Percentiles rank a stretch among this genome's conserved stretches.
These are phyloP conservation scores for Prosopocoilus inquinatus DNA, from an alignment of 2,888 invertebrate genomes.

Conservation along the genomic window DNA sequence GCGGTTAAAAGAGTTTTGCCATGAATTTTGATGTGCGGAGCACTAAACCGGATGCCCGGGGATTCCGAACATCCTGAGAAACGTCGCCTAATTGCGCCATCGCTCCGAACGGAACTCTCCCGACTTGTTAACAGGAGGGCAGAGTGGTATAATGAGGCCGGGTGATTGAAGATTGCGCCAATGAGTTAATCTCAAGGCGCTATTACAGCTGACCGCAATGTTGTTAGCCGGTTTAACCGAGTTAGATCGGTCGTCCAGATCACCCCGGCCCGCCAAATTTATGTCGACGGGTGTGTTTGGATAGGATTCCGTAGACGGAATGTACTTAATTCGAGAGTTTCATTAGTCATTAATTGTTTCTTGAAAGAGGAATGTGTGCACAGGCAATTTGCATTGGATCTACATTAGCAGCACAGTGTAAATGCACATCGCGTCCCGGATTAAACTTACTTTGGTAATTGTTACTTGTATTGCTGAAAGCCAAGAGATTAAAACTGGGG, in stretches of 20 bases:
- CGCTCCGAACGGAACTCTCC: constrained; percentile 16
- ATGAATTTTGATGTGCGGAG: too few relatives aligned
- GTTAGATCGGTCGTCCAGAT: constrained; percentile 21
- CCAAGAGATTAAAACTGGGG: too few relatives aligned
- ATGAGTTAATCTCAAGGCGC: constrained; percentile 33
- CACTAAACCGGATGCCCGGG: too few relatives aligned
- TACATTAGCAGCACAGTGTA: too few relatives aligned
- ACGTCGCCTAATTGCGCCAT: too few relatives aligned
- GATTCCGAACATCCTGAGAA: too few relatives aligned
- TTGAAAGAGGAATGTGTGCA: background rate
- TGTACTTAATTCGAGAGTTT: background rate
- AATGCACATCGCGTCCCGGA: too few relatives aligned
- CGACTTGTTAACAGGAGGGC: constrained; percentile 30
- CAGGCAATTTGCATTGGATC: too few relatives aligned
- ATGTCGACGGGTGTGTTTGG: constrained; percentile 1
- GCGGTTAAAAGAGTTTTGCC: too few relatives aligned
- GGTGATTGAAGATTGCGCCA: constrained; percentile 33
- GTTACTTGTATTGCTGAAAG: too few relatives aligned
- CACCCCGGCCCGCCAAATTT: constrained; percentile 3
- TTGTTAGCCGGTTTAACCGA: constrained; percentile 22
- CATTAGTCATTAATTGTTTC: constrained; percentile 2
- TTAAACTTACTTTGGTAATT: too few relatives aligned
- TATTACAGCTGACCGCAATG: constrained; percentile 29
- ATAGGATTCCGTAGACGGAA: background rate
- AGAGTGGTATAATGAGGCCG: constrained; percentile 25